Evolutionary conservation across 2,113 vertebrate genomes (phyloP).

Genomic region (Rhinopomastus cyanomelas): DNA sequence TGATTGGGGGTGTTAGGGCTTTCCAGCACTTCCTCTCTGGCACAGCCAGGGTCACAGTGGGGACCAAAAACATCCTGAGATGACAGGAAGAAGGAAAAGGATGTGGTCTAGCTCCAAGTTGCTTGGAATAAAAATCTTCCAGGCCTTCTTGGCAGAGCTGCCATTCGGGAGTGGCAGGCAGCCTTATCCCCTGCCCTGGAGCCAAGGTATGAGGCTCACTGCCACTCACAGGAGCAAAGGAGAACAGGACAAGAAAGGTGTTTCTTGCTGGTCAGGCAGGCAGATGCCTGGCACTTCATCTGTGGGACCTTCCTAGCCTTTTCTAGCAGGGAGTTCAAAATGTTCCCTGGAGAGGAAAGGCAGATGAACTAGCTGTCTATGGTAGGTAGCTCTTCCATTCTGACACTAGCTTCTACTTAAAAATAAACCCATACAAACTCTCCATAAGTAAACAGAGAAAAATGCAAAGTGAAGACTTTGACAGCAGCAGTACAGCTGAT

Average conservation of each 20-base stretch:
- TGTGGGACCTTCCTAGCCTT: fast-evolving
- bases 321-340: neutral
- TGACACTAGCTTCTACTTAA: neutral
- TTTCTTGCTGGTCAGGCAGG: neutral
- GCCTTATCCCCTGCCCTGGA: neutral
- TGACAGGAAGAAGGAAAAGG: neutral
- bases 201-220: fast-evolving
- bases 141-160: neutral
- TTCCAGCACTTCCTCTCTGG: neutral
- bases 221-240: neutral
- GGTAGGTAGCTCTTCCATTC: neutral
- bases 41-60: neutral
- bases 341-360: neutral
- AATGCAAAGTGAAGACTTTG: neutral
- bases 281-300: neutral
- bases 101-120: constrained; percentile 6
- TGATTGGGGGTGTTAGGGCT: neutral
- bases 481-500: neutral
- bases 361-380: neutral
- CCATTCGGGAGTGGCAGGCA: neutral
- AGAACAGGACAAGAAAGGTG: neutral
- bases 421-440: neutral
- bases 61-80: constrained; percentile 1
- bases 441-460: neutral
- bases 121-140: constrained; percentile 16